phyloP scores from a whole-genome alignment of 2,113 vertebrate species.

The Poeciliopsis retropinna region DNA sequence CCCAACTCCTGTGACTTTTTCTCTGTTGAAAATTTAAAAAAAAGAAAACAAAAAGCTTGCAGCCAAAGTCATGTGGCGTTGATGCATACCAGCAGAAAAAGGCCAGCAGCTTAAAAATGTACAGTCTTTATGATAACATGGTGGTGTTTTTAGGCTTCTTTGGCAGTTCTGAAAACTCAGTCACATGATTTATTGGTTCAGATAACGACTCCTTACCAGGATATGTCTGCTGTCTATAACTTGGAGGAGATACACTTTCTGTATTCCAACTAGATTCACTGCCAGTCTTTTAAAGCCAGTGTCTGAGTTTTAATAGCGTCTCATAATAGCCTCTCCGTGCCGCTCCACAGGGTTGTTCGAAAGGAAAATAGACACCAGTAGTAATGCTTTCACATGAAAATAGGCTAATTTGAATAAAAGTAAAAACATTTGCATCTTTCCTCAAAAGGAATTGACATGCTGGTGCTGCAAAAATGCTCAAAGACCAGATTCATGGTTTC shows the following conservation, averaged over 20 bases:
- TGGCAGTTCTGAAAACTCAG: slow-evolving; percentile 4
- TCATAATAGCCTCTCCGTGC: too few relatives aligned
- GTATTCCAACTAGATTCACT: neutral
- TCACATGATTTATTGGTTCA: slow-evolving; percentile 29
- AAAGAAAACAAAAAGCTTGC: neutral
- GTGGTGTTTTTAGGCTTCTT: neutral
- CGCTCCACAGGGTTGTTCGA: too few relatives aligned
- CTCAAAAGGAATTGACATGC: slow-evolving; percentile 11
- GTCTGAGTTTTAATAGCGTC: slow-evolving; percentile 18
- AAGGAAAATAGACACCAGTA: neutral
- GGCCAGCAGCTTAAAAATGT: neutral
- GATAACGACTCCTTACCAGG: slow-evolving; percentile 11
- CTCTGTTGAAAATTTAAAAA: too few relatives aligned
- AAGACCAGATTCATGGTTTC: slow-evolving; percentile 2
- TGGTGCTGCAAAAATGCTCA: neutral
- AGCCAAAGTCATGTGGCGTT: neutral
- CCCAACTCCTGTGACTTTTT: too few relatives aligned
- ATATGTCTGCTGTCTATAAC: slow-evolving; percentile 1
- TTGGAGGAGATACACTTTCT: neutral
- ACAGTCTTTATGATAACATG: neutral
- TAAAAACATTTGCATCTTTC: slow-evolving; percentile 26
- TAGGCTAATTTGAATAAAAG: slow-evolving; percentile 22
- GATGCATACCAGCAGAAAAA: neutral
- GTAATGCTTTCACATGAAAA: slow-evolving; percentile 31
- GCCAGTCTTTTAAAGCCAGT: slow-evolving; percentile 17